Evolutionary conservation across 2,888 invertebrate genomes (phyloP).

Genomic region (Cryptus viduatorius): DNA sequence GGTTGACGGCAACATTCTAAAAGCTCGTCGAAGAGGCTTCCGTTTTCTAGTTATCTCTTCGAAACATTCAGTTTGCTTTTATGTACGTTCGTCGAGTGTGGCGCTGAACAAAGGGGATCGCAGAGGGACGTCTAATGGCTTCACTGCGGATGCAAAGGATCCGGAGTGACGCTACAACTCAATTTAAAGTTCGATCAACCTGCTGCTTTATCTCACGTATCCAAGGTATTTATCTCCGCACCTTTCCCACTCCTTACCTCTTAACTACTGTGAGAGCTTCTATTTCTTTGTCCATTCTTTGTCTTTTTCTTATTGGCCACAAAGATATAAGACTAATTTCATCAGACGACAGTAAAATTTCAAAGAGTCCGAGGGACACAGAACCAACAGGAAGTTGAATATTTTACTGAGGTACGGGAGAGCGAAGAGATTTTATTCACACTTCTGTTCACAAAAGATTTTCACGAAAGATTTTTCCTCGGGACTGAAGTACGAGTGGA

Average conservation of each 20-base stretch:
- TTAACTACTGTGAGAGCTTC: not conserved
- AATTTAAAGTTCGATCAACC: conserved; percentile 44
- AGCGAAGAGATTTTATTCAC: not conserved
- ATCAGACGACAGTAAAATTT: conserved; percentile 1
- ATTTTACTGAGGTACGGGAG: not conserved
- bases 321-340: not conserved
- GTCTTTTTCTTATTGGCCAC: not conserved
- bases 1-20: not conserved
- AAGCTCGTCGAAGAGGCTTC: not conserved
- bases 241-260: not conserved
- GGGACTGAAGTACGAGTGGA: not conserved
- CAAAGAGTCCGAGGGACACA: not conserved
- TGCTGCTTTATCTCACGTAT: conserved; percentile 2
- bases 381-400: not conserved
- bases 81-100: conserved; percentile 9
- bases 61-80: conserved; percentile 8
- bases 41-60: not conserved
- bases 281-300: not conserved
- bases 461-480: not conserved
- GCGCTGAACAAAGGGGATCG: conserved; percentile 15
- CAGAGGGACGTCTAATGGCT: conserved; percentile 9
- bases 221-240: conserved; percentile 15
- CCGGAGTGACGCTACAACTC: conserved; percentile 29
- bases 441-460: not conserved
- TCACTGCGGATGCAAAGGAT: conserved; percentile 11